phyloP scores from a whole-genome alignment of 2,113 vertebrate species.

The Oplegnathus fasciatus region DNA sequence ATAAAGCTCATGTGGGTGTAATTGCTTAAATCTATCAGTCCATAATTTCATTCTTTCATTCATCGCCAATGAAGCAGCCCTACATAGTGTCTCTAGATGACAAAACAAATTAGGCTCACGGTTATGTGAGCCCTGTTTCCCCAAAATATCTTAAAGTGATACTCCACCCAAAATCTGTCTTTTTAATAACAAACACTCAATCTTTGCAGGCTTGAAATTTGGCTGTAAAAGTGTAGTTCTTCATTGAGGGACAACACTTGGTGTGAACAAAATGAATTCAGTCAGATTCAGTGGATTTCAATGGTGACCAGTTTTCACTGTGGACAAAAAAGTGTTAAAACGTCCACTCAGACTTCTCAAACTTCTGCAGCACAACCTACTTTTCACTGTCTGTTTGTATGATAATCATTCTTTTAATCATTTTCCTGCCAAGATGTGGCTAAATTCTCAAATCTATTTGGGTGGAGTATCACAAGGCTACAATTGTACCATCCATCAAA shows the following conservation, averaged over 20 bases:
- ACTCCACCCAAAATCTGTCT: neutral
- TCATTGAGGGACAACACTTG: neutral
- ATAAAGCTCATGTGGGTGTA: slow-evolving; percentile 69
- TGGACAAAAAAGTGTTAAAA: neutral
- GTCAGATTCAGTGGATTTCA: neutral
- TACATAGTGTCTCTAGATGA: slow-evolving; percentile 49
- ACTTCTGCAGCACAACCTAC: neutral
- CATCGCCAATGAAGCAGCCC: slow-evolving; percentile 54
- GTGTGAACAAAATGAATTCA: neutral
- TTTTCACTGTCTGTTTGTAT: neutral
- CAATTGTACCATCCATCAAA: neutral
- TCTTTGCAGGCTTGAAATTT: neutral
- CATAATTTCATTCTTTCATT: slow-evolving; percentile 52
- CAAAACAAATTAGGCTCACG: slow-evolving; percentile 58
- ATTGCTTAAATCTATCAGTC: slow-evolving; percentile 68
- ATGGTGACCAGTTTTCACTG: neutral
- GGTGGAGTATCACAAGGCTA: neutral
- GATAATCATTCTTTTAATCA: neutral
- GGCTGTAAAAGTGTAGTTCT: neutral
- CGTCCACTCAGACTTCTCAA: neutral
- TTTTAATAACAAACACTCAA: neutral
- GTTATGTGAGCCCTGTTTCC: slow-evolving; percentile 32
- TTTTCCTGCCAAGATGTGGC: neutral
- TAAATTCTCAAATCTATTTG: neutral
- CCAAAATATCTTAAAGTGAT: slow-evolving; percentile 41